These are phyloP conservation scores for Myotis yumanensis DNA, from an alignment of 2,113 vertebrate species.

Conservation along the genomic window DNA sequence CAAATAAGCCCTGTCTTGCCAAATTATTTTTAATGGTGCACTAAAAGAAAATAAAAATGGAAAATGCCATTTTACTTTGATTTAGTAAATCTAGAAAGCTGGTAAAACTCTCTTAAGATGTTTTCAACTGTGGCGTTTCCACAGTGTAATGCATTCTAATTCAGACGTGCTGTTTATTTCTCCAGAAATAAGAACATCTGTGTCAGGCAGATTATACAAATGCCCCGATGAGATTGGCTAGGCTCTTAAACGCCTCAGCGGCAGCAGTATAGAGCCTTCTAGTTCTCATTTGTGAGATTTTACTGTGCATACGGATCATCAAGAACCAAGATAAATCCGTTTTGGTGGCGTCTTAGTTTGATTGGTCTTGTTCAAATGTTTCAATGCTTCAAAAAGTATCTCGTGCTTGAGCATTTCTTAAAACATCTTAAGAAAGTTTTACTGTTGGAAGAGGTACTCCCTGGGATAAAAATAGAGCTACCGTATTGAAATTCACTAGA, in stretches of 20 bases:
- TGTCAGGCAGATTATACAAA: constrained; percentile 12
- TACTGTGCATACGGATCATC: not conserved
- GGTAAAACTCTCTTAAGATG: constrained; percentile 67
- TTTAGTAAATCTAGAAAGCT: constrained; percentile 66
- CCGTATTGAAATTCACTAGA: constrained; percentile 22
- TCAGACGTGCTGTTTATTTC: not conserved
- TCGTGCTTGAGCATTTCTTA: constrained; percentile 1
- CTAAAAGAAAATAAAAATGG: constrained; percentile 58
- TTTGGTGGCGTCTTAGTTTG: not conserved
- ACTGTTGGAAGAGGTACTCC: not conserved
- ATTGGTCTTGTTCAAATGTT: constrained; percentile 29
- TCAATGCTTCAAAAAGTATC: not conserved
- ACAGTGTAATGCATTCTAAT: not conserved
- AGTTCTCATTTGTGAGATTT: not conserved
- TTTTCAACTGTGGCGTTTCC: constrained; percentile 35
- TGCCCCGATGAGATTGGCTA: not conserved
- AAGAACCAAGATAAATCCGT: constrained; percentile 36
- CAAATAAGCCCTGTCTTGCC: constrained; percentile 74
- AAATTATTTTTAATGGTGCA: constrained; percentile 74
- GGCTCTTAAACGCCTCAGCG: not conserved
- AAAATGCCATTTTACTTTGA: constrained; percentile 62
- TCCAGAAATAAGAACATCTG: not conserved
- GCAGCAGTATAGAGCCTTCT: not conserved
- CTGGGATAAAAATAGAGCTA: constrained; percentile 16
- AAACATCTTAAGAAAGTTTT: constrained; percentile 71